phyloP scores from a whole-genome alignment of 2,888 invertebrate genomes.

The Erebia palarica region DNA sequence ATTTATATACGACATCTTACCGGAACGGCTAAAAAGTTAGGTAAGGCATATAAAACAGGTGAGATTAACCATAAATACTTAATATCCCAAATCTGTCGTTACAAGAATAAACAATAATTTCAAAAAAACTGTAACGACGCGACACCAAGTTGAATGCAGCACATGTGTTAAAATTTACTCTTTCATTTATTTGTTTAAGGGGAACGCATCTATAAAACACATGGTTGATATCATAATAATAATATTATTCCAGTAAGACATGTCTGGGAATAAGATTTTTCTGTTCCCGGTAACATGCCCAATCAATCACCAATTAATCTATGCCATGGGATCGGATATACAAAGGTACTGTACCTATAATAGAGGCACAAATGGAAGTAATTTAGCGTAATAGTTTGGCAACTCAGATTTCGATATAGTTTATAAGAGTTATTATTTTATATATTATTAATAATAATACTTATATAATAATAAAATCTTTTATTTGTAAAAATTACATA shows the following conservation, averaged over 20 bases:
- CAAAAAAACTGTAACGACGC: neutral
- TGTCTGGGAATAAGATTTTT: slow-evolving; percentile 52
- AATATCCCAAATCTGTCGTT: too few species aligned
- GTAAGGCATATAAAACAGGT: too few species aligned
- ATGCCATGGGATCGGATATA: neutral
- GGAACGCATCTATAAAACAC: slow-evolving; percentile 42
- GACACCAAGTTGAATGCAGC: slow-evolving; percentile 20
- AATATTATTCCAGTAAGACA: slow-evolving; percentile 47
- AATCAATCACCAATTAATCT: slow-evolving; percentile 28
- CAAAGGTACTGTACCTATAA: neutral
- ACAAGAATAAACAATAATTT: too few species aligned
- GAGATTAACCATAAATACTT: too few species aligned
- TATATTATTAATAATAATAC: too few species aligned
- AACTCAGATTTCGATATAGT: slow-evolving; percentile 7
- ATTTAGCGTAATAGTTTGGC: slow-evolving; percentile 11
- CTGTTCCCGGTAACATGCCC: slow-evolving; percentile 36
- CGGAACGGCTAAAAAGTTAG: too few species aligned
- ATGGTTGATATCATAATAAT: slow-evolving; percentile 45
- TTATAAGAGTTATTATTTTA: too few species aligned
- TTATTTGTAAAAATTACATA: too few species aligned
- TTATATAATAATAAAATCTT: too few species aligned
- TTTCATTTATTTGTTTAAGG: slow-evolving; percentile 45
- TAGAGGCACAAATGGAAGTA: slow-evolving; percentile 6
- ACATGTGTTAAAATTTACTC: slow-evolving; percentile 41
- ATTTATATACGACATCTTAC: too few species aligned